These are phyloP conservation scores for Leptodirus hochenwartii DNA, from an alignment of 2,888 invertebrate species.

Conservation along the genomic window DNA sequence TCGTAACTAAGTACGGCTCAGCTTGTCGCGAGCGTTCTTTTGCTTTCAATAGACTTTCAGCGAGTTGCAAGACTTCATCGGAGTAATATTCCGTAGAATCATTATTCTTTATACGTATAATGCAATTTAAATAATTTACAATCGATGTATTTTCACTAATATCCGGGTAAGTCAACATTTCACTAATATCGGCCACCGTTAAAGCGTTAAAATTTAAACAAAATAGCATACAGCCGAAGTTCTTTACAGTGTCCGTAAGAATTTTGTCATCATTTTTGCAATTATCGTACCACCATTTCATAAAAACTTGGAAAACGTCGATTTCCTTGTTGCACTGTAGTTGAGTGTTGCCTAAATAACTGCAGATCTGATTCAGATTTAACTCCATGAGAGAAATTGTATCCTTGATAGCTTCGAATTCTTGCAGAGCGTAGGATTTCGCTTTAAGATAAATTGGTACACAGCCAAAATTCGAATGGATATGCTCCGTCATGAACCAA, in stretches of 20 bases:
- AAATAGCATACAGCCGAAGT: conserved; percentile 18
- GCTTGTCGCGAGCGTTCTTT: background rate
- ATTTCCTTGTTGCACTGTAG: conserved; percentile 20
- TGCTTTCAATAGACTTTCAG: background rate
- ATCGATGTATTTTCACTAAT: conserved; percentile 16
- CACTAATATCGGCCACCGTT: conserved; percentile 15
- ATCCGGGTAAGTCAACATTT: conserved; percentile 19
- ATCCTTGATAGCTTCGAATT: conserved; percentile 20
- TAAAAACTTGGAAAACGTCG: conserved; percentile 22
- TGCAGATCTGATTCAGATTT: conserved; percentile 19
- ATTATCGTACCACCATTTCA: conserved; percentile 25
- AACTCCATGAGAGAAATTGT: conserved; percentile 18
- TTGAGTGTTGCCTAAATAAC: conserved; percentile 22
- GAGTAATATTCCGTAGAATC: conserved; percentile 10
- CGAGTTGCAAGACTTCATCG: too few relatives aligned
- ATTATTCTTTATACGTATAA: conserved; percentile 13
- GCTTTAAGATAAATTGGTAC: conserved; percentile 21
- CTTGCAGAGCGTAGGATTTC: conserved; percentile 21
- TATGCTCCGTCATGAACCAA: conserved; percentile 20
- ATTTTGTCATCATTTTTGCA: conserved; percentile 1
- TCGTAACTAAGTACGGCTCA: conserved; percentile 6
- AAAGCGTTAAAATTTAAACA: conserved; percentile 20
- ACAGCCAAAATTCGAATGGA: conserved; percentile 19
- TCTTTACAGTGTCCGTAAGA: conserved; percentile 6
- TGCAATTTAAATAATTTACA: conserved; percentile 16